Evolutionary conservation across 2,113 vertebrate species (phyloP).

Genomic region (Phalacrocorax carbo): DNA sequence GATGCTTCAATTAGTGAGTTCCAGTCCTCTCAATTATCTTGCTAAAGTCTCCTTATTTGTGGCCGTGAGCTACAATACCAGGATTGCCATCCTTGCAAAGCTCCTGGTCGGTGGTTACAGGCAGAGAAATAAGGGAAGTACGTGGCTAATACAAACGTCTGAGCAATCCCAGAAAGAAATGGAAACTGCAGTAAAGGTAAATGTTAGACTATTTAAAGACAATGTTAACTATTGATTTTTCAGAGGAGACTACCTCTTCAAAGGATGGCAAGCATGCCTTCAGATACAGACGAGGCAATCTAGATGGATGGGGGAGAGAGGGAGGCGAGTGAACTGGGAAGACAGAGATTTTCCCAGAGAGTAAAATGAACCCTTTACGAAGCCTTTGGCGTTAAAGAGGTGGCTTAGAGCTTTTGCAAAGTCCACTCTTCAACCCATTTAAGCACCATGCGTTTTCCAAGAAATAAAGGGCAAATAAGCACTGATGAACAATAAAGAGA

Average conservation of each 20-base stretch:
- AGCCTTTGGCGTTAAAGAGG: constrained; percentile 31
- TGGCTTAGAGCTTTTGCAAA: constrained; percentile 7
- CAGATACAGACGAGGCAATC: neutral
- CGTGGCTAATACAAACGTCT: constrained; percentile 29
- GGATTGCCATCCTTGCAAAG: neutral
- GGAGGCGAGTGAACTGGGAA: neutral
- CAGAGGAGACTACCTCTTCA: constrained; percentile 61
- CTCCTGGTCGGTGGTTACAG: neutral
- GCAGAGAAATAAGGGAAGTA: neutral
- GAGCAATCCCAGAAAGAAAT: constrained; percentile 56
- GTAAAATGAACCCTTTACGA: constrained; percentile 16
- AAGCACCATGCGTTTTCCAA: neutral
- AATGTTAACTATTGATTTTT: constrained; percentile 71
- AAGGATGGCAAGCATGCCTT: constrained; percentile 45
- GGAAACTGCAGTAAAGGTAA: constrained; percentile 66
- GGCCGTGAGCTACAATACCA: neutral
- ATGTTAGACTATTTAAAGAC: constrained; percentile 70
- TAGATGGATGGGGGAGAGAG: neutral
- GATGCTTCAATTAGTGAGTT: constrained; percentile 31
- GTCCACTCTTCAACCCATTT: neutral
- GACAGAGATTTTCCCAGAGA: neutral
- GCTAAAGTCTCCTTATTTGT: neutral
- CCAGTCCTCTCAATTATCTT: constrained; percentile 19
- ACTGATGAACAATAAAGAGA: neutral
- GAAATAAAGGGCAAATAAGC: constrained; percentile 4